These are phyloP conservation scores for Eueides isabella DNA, from an alignment of 1,140 invertebrate species.

Conservation along the genomic window DNA sequence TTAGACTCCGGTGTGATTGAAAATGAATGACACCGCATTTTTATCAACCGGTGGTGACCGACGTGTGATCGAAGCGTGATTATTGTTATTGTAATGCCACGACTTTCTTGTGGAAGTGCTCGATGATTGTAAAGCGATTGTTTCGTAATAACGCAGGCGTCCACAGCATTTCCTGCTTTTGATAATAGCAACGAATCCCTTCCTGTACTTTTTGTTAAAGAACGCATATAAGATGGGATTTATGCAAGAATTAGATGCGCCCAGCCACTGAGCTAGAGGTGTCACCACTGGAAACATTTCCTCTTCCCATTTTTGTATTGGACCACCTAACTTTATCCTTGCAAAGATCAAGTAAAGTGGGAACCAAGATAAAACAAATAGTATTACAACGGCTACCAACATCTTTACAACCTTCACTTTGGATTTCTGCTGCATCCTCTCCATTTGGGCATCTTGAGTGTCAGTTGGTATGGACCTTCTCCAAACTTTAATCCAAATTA, in stretches of 20 bases:
- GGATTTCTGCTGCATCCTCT: constrained; percentile 94
- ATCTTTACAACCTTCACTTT: constrained; percentile 98
- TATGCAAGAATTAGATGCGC: constrained; percentile 97
- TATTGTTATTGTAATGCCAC: constrained; percentile 89
- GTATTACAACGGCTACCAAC: constrained; percentile 96
- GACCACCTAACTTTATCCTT: constrained; percentile 90
- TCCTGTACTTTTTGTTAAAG: constrained; percentile 97
- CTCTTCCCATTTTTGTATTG: constrained; percentile 88
- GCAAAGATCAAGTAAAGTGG: constrained; percentile 96
- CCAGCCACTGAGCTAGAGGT: constrained; percentile 97
- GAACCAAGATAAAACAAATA: constrained; percentile 97
- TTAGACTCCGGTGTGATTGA: constrained; percentile 81
- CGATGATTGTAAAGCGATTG: constrained; percentile 91
- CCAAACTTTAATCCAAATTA: constrained; percentile 97
- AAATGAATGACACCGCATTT: constrained; percentile 89
- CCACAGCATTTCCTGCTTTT: constrained; percentile 92
- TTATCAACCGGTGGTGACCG: constrained; percentile 85
- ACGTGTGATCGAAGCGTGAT: constrained; percentile 85
- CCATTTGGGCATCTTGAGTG: constrained; percentile 95
- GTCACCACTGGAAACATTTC: constrained; percentile 91
- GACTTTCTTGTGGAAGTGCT: constrained; percentile 91
- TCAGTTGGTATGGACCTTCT: constrained; percentile 93
- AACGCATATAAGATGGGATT: constrained; percentile 99
- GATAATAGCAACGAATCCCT: constrained; percentile 95
- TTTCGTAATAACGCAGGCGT: constrained; percentile 91